Evolutionary conservation across 2,797 vertebrate species (phyloP).

Genomic region (Coendou prehensilis): DNA sequence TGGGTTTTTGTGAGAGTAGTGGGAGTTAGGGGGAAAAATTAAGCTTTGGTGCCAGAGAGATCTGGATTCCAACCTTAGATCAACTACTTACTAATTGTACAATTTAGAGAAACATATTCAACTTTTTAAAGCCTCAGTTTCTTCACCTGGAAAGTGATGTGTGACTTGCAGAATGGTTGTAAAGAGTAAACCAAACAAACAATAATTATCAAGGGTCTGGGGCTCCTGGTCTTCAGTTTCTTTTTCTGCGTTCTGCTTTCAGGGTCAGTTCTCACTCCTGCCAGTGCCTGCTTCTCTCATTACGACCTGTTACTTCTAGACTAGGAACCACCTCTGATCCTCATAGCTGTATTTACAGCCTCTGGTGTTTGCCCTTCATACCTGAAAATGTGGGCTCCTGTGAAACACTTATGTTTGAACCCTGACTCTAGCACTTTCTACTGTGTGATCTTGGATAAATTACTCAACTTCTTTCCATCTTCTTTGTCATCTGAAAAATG

Average conservation of each 20-base stretch:
- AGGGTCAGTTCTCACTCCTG: neutral
- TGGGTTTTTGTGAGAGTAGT: neutral
- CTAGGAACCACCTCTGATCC: neutral
- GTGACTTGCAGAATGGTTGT: neutral
- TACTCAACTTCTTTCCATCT: neutral
- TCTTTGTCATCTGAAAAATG: slow-evolving; percentile 43
- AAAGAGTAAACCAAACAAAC: neutral
- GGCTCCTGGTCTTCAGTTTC: neutral
- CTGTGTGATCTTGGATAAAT: neutral
- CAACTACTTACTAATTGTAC: neutral
- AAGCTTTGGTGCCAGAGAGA: neutral
- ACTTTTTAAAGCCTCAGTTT: neutral
- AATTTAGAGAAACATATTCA: neutral
- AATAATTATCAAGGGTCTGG: neutral
- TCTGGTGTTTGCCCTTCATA: neutral
- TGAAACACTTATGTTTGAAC: slow-evolving; percentile 6
- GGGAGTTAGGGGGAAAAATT: neutral
- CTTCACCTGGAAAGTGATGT: slow-evolving; percentile 19
- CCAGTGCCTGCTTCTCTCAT: neutral
- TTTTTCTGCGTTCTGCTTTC: neutral
- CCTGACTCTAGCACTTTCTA: neutral
- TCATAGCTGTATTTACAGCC: neutral
- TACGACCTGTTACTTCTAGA: neutral
- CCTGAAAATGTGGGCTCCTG: neutral
- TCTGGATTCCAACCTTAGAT: neutral